Percentiles rank a stretch among this genome's conserved stretches.
Conservation (phyloP, 2,113 vertebrate genomes). For the Cricetomys ansorgei region DNA sequence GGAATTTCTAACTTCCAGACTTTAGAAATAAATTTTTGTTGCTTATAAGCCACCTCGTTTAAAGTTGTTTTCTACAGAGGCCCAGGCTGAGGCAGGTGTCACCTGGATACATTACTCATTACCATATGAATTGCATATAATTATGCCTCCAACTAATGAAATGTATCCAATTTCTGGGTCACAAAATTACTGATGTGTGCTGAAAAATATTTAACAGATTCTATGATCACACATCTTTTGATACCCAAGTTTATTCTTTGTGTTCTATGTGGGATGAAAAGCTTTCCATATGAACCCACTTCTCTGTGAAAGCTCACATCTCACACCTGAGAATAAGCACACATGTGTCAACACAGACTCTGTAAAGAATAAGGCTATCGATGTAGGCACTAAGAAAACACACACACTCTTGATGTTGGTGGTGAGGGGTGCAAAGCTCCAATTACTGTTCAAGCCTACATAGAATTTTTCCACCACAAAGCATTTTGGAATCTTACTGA, state of each 20-base stretch:
- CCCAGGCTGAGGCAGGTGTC: neutral
- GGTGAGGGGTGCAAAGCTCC: constrained; percentile 66
- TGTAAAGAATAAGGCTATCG: constrained; percentile 26
- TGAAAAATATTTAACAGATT: constrained; percentile 32
- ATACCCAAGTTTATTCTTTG: neutral
- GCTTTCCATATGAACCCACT: neutral
- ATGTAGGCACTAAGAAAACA: constrained; percentile 51
- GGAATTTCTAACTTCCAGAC: neutral
- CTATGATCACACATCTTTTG: neutral
- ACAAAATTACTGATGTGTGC: neutral
- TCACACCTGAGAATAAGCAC: constrained; percentile 32
- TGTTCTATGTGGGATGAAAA: neutral
- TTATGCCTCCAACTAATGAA: neutral
- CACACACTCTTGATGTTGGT: neutral
- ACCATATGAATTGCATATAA: neutral
- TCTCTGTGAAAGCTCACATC: neutral
- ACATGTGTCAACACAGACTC: neutral
- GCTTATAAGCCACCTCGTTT: neutral
- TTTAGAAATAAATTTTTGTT: neutral
- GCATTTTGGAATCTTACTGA: constrained; percentile 83
- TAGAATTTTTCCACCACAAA: constrained; percentile 79
- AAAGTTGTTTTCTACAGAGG: neutral
- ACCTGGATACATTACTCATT: neutral
- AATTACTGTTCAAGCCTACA: constrained; percentile 72
- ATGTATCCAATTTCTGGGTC: neutral